phyloP scores from a whole-genome alignment of 2,113 vertebrate genomes.

The Agapornis roseicollis region DNA sequence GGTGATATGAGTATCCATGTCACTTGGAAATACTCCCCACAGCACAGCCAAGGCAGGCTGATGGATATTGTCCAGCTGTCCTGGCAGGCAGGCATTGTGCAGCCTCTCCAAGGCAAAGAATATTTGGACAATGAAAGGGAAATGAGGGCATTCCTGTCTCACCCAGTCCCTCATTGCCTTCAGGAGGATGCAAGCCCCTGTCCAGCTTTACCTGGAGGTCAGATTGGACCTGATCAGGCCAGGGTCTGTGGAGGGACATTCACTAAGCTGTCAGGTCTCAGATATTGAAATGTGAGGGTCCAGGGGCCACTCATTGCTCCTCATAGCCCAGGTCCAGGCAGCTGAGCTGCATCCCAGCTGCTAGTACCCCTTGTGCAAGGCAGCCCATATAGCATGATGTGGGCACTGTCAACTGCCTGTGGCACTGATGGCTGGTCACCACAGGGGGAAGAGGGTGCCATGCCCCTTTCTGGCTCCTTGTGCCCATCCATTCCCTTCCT shows the following conservation, averaged over 20 bases:
- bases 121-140: conserved; percentile 15
- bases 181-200: background rate
- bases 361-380: fast-evolving
- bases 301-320: background rate
- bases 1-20: background rate
- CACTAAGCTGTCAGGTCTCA: background rate
- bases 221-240: background rate
- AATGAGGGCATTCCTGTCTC: conserved; percentile 34
- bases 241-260: background rate
- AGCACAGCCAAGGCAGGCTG: background rate
- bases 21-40: background rate
- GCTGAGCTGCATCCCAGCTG: background rate
- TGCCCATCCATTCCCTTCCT: background rate
- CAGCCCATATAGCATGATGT: fast-evolving
- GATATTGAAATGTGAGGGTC: fast-evolving
- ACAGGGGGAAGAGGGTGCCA: background rate
- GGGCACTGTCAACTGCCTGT: background rate
- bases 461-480: background rate
- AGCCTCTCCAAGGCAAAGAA: background rate
- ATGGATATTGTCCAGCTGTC: background rate
- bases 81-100: background rate
- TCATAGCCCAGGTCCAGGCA: background rate
- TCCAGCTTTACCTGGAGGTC: background rate
- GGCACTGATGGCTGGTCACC: background rate
- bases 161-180: background rate